These are phyloP conservation scores for Ips nitidus DNA, from an alignment of 1,140 invertebrate species.

Conservation along the genomic window DNA sequence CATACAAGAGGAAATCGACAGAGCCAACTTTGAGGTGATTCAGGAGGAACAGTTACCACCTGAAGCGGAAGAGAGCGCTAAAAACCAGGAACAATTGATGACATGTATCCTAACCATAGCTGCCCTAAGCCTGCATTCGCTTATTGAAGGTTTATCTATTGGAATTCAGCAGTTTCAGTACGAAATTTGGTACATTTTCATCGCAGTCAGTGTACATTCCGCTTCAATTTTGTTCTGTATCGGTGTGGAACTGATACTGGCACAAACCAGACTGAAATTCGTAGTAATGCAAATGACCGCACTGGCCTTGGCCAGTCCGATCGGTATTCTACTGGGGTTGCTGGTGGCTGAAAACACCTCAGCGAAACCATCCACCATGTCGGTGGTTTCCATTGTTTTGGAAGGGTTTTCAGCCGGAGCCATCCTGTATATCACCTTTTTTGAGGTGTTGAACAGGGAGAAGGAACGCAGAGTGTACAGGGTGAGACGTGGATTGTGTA, in stretches of 20 bases:
- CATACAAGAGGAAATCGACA: constrained; percentile 24
- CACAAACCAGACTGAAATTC: constrained; percentile 59
- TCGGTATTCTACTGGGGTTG: constrained; percentile 66
- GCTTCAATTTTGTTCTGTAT: constrained; percentile 73
- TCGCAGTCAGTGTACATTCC: constrained; percentile 75
- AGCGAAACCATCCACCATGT: constrained; percentile 46
- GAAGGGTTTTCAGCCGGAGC: constrained; percentile 52
- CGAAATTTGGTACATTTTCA: constrained; percentile 69
- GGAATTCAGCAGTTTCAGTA: constrained; percentile 66
- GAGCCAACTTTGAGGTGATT: constrained; percentile 18
- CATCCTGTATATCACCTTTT: constrained; percentile 51
- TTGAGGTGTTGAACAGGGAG: constrained; percentile 51
- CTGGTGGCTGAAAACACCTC: constrained; percentile 44
- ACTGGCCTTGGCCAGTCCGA: constrained; percentile 69
- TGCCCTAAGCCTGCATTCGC: constrained; percentile 75
- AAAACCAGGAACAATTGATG: constrained; percentile 53
- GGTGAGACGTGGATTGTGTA: constrained; percentile 44
- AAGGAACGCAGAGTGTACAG: constrained; percentile 47
- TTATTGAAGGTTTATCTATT: constrained; percentile 81
- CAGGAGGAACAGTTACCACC: constrained; percentile 8
- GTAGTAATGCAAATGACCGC: constrained; percentile 63
- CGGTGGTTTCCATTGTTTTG: constrained; percentile 44
- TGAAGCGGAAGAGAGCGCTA: constrained; percentile 29
- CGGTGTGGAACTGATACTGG: constrained; percentile 67
- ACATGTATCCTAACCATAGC: constrained; percentile 68